phyloP scores from a whole-genome alignment of 2,888 invertebrate genomes.

The Danaus chrysippus region DNA sequence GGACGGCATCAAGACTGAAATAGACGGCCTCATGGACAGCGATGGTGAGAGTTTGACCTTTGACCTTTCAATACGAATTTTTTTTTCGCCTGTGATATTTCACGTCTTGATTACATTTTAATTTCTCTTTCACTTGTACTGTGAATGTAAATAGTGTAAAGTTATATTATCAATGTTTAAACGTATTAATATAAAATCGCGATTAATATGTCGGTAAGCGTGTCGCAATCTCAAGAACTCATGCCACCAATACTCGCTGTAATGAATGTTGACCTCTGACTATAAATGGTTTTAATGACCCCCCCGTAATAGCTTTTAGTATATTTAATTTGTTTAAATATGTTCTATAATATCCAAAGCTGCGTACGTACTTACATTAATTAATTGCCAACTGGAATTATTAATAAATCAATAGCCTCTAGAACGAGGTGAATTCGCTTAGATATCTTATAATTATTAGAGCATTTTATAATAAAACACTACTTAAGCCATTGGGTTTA shows the following conservation, averaged over 20 bases:
- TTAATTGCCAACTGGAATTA: constrained; percentile 17
- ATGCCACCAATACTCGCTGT: constrained; percentile 5
- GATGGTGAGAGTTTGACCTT: constrained; percentile 50
- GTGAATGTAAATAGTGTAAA: not conserved
- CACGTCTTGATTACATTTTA: no score
- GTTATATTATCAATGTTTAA: not conserved
- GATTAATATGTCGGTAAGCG: constrained; percentile 5
- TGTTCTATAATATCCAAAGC: constrained; percentile 14
- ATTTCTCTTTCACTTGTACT: not conserved
- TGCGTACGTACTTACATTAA: constrained; percentile 3
- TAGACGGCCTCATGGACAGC: constrained; percentile 75
- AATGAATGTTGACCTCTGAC: constrained; percentile 18
- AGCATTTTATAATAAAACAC: no score
- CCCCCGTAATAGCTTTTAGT: constrained; percentile 17
- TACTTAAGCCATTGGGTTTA: no score
- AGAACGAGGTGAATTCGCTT: constrained; percentile 5
- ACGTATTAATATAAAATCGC: constrained; percentile 10
- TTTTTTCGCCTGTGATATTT: not conserved
- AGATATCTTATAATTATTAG: not conserved
- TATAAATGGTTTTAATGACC: constrained; percentile 22
- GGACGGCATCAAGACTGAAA: constrained; percentile 76
- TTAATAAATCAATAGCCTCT: not conserved
- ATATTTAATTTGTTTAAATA: constrained; percentile 25
- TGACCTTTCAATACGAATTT: not conserved
- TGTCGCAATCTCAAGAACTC: constrained; percentile 14